Base-by-base conservation (phyloP, 2,113 vertebrate species). In the Tychaedon coryphoeus region DNA sequence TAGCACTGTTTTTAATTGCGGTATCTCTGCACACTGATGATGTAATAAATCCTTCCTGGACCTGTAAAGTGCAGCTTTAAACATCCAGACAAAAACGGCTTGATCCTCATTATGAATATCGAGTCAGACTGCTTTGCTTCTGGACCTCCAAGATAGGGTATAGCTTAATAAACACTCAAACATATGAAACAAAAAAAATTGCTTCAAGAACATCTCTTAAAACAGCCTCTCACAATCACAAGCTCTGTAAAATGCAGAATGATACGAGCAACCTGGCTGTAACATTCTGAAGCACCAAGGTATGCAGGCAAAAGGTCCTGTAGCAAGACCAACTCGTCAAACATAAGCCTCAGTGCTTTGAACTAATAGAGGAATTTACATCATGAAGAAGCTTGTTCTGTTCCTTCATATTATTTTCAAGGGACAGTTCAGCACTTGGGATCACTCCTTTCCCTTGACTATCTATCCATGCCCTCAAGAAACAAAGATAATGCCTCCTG, bases 141-240 rank as follows among this genome's bases (percentile, higher is more conserved):
- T 9, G 13, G 54, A 53, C 29, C 56, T 75, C 34, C 24, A 58
- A 62, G 19, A 13, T 11, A 22, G 25, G 56, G 24, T 71, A 58
- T 36, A 28, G 67, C 65, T 86, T 61, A 65, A 56, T 18, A 81
- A 83, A 48, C 54, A 58, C 51, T 22, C 65, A 85, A 96, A 67
- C 65, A 29, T 12, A 9, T 45, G 42, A 65, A 88, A 78, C 7
- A 88, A 56, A 67, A 48, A 5, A 20, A 20, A 36, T 3, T 16
- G 4, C 38, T 79, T 58, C 42, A 42, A 50, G 60, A 80, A 64
- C 19, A 60, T 36, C 36, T 90, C 31, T 50, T 58, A 34, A 57
- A 54, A 14, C 24, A 45, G 38, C 47, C 34, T 72, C 19, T 40
- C 45, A 45, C 2, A 4, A 25, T 29, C 54, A 29, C 31, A 70